phyloP scores from a whole-genome alignment of 2,797 vertebrate species.

The Poecilia velifera region DNA sequence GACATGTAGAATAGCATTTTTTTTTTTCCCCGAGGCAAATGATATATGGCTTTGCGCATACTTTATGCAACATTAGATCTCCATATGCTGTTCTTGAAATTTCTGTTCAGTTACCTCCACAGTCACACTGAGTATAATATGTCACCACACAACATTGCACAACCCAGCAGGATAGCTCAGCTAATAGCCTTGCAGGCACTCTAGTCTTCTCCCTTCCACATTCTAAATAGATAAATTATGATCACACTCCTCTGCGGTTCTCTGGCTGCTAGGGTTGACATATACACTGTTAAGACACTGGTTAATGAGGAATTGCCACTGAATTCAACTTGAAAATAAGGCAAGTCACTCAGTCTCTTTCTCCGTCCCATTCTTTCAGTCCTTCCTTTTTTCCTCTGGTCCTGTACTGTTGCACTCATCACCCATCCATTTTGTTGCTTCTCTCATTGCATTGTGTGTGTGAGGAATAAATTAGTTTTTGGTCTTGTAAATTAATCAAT shows the following conservation, averaged over 20 bases:
- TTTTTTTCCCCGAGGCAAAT: conserved; percentile 6
- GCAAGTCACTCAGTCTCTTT: conserved; percentile 63
- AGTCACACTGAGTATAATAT: conserved; percentile 53
- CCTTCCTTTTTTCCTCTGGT: conserved; percentile 49
- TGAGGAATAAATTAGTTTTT: conserved; percentile 65
- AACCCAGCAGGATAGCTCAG: conserved; percentile 54
- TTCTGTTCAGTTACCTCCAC: conserved; percentile 53
- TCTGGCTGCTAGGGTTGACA: conserved; percentile 69
- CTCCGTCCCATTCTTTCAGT: conserved; percentile 32
- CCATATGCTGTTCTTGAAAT: conserved; percentile 49
- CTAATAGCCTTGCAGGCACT: conserved; percentile 51
- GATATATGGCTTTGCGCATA: conserved; percentile 28
- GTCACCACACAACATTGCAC: conserved; percentile 50
- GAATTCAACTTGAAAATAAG: conserved; percentile 67
- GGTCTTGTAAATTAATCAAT: conserved; percentile 61
- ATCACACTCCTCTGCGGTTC: conserved; percentile 67
- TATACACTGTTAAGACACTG: conserved; percentile 72
- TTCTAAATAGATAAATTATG: conserved; percentile 77
- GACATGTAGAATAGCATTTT: conserved; percentile 38
- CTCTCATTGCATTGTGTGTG: conserved; percentile 57
- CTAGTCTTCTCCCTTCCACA: conserved; percentile 49
- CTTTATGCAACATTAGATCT: conserved; percentile 55
- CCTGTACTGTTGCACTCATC: conserved; percentile 58
- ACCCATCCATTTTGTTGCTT: conserved; percentile 55
- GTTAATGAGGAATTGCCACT: conserved; percentile 75